Conservation (phyloP, 2,113 vertebrate species). For the Strix aluco region DNA sequence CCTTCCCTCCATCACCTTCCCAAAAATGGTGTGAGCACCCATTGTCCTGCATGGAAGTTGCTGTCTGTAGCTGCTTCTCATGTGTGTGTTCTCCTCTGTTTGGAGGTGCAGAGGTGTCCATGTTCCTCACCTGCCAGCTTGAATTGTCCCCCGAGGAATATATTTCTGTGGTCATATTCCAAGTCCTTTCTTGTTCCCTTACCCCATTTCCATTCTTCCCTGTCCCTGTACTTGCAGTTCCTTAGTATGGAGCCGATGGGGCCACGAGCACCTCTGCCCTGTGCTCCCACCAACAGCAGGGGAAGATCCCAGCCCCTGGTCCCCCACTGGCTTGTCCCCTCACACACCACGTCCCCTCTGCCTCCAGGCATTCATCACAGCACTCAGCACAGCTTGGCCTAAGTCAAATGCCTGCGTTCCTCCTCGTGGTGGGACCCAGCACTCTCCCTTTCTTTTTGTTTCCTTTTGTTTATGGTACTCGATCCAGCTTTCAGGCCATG, state of each 20-base stretch:
- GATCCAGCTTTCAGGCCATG: constrained; percentile 45
- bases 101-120: neutral
- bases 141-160: neutral
- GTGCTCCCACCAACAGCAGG: neutral
- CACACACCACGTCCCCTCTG: neutral
- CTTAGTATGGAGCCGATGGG: neutral
- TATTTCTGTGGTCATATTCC: neutral
- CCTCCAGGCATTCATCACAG: neutral
- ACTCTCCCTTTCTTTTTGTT: constrained; percentile 53
- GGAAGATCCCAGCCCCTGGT: neutral
- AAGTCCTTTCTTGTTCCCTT: neutral
- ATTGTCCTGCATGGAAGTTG: neutral
- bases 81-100: neutral
- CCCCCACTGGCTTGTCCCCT: neutral
- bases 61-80: neutral
- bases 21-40: neutral
- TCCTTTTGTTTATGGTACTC: constrained; percentile 61
- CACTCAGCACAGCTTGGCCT: neutral
- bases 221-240: neutral
- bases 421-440: neutral
- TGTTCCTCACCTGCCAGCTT: neutral
- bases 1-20: neutral
- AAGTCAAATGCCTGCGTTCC: constrained; percentile 12
- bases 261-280: neutral
- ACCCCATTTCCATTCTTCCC: neutral